Evolutionary conservation across 2,888 invertebrate species (phyloP), one percentile per base, ranked within the genome.

Genomic region (Dynastes grantii): DNA sequence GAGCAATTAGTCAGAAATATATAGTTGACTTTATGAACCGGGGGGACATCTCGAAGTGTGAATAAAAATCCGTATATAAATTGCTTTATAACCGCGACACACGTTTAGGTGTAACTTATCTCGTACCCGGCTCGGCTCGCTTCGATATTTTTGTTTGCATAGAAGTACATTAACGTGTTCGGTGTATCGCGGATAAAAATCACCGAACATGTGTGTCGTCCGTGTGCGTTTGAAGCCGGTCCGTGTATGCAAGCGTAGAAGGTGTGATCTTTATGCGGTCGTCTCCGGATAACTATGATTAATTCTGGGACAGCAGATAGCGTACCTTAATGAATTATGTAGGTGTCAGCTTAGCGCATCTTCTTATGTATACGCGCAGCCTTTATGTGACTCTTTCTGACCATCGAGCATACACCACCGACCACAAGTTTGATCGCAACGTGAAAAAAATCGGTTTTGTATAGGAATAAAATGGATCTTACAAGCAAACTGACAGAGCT

Each of bases 161-260:
- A 85, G 84, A 85, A 87, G 87, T 87, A 87, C 87, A 86, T 87
- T 87, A 87, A 85, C 87, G 85, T 87, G 87, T 87, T 86, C 82
- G 16, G 32, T 8, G 81, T 81, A 82, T 82, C 83, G 75, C 81
- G 81, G 80, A 83, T 85, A 87, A 87, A 87, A 87, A 86, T 85
- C 78, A 78, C 53, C 81, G 83, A 85, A 87, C 87, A 87, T 84
- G 86, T 86, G 85, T 85, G 85, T 82, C 4, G 37, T 45, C 45
- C 87, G 87, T 84, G 86, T 86, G 85, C 85, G 85, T 83, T 13
- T 5, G 32, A n/a, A 13, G n/a, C 53, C 9, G 8, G 53, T 16
- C 16, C 11, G 53, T 53, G 53, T 13, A 51, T 53, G 53, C 53
- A 13, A 53, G n/a, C 9, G 27, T 61, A 61, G 29, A 84, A 86